Conservation (phyloP, 2,888 invertebrate species). For the Scaptomyza cyrtandrae region DNA sequence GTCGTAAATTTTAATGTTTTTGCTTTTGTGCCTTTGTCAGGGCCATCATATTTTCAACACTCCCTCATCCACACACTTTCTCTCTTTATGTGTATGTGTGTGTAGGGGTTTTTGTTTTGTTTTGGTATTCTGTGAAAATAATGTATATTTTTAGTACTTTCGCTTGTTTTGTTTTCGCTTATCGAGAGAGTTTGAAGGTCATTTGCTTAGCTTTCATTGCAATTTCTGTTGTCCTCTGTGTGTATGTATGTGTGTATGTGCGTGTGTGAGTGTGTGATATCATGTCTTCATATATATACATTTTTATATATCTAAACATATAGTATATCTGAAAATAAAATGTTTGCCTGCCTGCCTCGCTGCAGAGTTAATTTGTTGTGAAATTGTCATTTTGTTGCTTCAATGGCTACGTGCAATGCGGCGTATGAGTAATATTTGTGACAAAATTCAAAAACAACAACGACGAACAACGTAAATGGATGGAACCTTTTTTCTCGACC, state of each 20-base stretch:
- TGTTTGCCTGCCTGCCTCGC: conserved; percentile 57
- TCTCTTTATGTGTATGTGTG: conserved; percentile 9
- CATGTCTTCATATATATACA: conserved; percentile 50
- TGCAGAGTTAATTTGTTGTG: conserved; percentile 77
- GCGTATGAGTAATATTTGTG: conserved; percentile 73
- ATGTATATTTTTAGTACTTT: conserved; percentile 80
- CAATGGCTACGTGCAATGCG: conserved; percentile 73
- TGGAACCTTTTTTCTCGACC: conserved; percentile 52
- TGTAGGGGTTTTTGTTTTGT: conserved; percentile 19
- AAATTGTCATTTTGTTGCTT: conserved; percentile 78
- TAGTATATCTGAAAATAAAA: conserved; percentile 39
- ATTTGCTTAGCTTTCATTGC: conserved; percentile 70
- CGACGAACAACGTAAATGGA: conserved; percentile 42
- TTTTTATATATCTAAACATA: conserved; percentile 9
- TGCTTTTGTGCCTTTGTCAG: conserved; percentile 60
- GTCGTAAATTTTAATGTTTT: conserved; percentile 75
- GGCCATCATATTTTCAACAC: conserved; percentile 69
- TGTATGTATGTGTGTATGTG: neutral
- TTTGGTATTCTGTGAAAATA: conserved; percentile 61
- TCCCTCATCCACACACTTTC: neutral
- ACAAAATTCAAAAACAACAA: conserved; percentile 20
- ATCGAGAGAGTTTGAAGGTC: conserved; percentile 78
- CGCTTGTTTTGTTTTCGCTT: conserved; percentile 80
- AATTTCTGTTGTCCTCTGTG: conserved; percentile 39
- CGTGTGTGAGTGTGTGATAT: conserved; percentile 46